Percentiles rank a stretch among this genome's conserved stretches.
Evolutionary conservation across 1,140 invertebrate species (phyloP).

Genomic region (Brachionus rubens): DNA sequence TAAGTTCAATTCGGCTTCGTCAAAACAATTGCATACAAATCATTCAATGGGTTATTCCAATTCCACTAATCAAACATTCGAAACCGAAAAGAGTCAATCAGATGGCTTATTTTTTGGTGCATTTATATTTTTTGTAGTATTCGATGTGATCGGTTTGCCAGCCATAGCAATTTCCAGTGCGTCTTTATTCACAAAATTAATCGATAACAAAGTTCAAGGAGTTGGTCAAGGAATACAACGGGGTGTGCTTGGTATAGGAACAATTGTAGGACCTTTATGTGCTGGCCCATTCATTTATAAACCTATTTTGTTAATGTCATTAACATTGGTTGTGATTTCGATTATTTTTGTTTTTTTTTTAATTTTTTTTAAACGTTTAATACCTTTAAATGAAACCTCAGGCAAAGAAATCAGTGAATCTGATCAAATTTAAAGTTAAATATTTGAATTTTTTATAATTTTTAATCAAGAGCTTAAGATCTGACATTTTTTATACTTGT

Average conservation of each 20-base stretch:
- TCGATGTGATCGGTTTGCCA: constrained; percentile 46
- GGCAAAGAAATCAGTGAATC: background rate
- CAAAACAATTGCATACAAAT: background rate
- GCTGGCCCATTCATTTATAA: constrained; percentile 1
- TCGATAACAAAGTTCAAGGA: constrained; percentile 20
- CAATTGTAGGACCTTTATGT: constrained; percentile 34
- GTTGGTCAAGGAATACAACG: constrained; percentile 46
- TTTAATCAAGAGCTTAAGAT: too few species aligned
- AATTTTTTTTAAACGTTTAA: constrained; percentile 16
- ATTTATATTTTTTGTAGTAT: constrained; percentile 40
- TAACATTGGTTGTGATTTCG: background rate
- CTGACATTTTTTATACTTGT: too few species aligned
- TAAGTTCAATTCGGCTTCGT: background rate
- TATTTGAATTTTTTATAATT: too few species aligned
- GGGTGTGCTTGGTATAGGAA: constrained; percentile 24
- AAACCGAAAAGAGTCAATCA: too few species aligned
- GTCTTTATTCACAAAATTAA: constrained; percentile 45
- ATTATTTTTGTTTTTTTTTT: constrained; percentile 1
- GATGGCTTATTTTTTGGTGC: background rate
- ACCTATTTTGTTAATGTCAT: background rate
- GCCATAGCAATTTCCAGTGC: constrained; percentile 12
- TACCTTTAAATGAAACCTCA: background rate
- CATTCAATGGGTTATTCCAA: background rate
- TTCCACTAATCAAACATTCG: background rate
- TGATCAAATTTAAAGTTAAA: too few species aligned